phyloP scores from a whole-genome alignment of 2,888 invertebrate species.

The Blastobasis lacticolella region DNA sequence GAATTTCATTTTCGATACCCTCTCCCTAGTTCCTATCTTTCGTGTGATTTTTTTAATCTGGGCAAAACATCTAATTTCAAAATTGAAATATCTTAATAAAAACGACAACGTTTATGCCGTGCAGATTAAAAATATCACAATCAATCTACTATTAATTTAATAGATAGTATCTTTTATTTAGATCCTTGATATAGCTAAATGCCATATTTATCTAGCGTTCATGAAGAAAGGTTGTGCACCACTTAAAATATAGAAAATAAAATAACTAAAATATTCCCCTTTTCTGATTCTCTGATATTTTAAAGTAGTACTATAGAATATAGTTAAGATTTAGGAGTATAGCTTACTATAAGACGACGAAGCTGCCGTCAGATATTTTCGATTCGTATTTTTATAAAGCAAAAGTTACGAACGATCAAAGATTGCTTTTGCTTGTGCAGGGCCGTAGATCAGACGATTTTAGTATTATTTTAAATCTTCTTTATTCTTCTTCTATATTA shows the following conservation, averaged over 20 bases:
- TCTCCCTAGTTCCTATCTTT: slow-evolving; percentile 59
- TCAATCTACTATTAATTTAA: slow-evolving; percentile 44
- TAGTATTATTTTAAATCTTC: too few species aligned
- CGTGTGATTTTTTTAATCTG: too few species aligned
- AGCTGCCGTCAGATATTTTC: slow-evolving; percentile 70
- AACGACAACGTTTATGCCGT: too few species aligned
- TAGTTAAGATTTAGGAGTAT: slow-evolving; percentile 64
- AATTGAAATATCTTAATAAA: too few species aligned
- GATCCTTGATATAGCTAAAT: slow-evolving; percentile 57
- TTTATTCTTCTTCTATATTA: too few species aligned
- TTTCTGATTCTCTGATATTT: slow-evolving; percentile 74
- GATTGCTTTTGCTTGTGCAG: slow-evolving; percentile 70
- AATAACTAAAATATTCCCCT: slow-evolving; percentile 66
- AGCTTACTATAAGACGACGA: slow-evolving; percentile 67
- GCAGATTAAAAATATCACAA: too few species aligned
- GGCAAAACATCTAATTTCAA: too few species aligned
- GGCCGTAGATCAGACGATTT: slow-evolving; percentile 48
- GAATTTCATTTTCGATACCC: slow-evolving; percentile 25
- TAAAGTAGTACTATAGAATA: slow-evolving; percentile 62
- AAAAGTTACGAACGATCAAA: slow-evolving; percentile 67
- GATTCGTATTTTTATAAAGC: slow-evolving; percentile 74
- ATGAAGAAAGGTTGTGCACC: slow-evolving; percentile 75
- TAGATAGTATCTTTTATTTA: slow-evolving; percentile 52
- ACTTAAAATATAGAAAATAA: slow-evolving; percentile 64
- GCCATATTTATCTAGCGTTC: slow-evolving; percentile 69